These are phyloP conservation scores for Oceanodroma leucorhoa DNA, from an alignment of 2,797 vertebrate genomes.

Conservation along the genomic window DNA sequence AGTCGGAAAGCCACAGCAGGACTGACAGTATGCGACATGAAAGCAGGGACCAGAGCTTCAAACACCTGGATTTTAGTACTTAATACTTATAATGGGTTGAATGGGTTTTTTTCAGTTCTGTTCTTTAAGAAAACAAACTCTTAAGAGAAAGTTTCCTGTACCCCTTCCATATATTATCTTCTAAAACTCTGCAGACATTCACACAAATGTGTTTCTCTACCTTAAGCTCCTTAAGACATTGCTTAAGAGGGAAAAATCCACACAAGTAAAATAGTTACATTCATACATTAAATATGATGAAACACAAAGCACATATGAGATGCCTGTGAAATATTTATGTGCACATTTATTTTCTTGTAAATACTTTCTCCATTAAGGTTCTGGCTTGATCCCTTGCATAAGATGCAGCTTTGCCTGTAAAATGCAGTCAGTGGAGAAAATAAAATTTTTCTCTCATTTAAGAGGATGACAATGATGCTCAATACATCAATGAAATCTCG, in stretches of 20 bases:
- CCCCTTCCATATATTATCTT: not conserved
- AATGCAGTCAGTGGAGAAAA: slow-evolving; percentile 24
- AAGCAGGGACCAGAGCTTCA: not conserved
- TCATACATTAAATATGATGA: slow-evolving; percentile 37
- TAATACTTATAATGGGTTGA: not conserved
- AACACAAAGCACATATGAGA: slow-evolving; percentile 6
- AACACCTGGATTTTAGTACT: not conserved
- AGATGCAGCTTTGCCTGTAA: not conserved
- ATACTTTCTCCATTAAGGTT: slow-evolving; percentile 40
- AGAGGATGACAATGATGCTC: slow-evolving; percentile 34
- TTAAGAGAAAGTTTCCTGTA: not conserved
- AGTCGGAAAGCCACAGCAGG: not conserved
- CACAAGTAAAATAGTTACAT: not conserved
- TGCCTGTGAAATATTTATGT: slow-evolving; percentile 49
- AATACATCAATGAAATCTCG: slow-evolving; percentile 62
- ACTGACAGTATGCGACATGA: fast-evolving
- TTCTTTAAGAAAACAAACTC: not conserved
- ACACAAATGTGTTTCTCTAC: not conserved
- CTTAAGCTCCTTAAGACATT: not conserved
- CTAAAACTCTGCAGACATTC: not conserved
- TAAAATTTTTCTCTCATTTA: slow-evolving; percentile 38
- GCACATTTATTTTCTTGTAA: slow-evolving; percentile 45
- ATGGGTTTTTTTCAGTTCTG: not conserved
- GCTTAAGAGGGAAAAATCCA: not conserved
- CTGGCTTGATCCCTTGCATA: not conserved